phyloP scores from a whole-genome alignment of 2,113 vertebrate genomes.

The Oreochromis spilurus region DNA sequence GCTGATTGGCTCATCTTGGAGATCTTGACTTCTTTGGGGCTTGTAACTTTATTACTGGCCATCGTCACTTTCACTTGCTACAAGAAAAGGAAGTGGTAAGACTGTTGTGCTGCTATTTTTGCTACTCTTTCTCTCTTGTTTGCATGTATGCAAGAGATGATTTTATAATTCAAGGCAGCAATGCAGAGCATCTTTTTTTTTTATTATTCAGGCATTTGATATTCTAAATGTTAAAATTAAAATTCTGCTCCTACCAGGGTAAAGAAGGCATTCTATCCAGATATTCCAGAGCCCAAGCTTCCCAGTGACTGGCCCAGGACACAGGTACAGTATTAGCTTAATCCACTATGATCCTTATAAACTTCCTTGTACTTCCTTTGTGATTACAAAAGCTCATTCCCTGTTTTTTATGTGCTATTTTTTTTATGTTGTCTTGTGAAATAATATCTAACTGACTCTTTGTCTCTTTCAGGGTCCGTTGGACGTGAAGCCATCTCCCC shows the following conservation, averaged over 20 bases:
- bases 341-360: background rate
- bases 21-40: conserved; percentile 68
- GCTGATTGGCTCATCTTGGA: conserved; percentile 68
- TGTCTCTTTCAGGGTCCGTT: conserved; percentile 56
- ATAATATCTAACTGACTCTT: background rate
- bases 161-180: background rate
- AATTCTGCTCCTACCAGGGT: conserved; percentile 53
- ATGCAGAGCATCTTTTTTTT: background rate
- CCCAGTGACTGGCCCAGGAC: conserved; percentile 60
- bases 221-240: background rate
- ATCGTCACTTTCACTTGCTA: conserved; percentile 68
- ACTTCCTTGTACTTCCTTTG: background rate
- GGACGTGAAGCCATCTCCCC: conserved; percentile 84
- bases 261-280: conserved; percentile 70
- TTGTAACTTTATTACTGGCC: conserved; percentile 44
- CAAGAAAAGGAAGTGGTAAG: conserved; percentile 75
- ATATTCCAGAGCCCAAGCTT: conserved; percentile 73
- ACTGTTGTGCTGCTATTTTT: background rate
- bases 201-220: background rate
- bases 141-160: background rate
- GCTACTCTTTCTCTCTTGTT: background rate
- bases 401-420: background rate
- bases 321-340: conserved; percentile 36
- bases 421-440: background rate
- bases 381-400: background rate